A percentile compares a stretch with the other conserved stretches of the same genome.
Conservation (phyloP, 53 echinoderm and acorn worm species). For the Echinarachnius parma region DNA sequence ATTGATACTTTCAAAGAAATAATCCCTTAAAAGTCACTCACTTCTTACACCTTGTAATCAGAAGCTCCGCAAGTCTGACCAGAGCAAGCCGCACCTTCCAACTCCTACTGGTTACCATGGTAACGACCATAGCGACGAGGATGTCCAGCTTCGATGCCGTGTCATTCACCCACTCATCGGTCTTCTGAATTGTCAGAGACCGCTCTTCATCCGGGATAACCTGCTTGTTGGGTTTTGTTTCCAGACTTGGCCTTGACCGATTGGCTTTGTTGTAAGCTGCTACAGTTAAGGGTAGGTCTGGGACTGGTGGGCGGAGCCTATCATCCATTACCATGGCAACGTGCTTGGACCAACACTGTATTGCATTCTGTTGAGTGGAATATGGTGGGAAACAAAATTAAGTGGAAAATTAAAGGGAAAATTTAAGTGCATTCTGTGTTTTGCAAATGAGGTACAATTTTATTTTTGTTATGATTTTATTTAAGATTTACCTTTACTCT, state of each 20-base stretch:
- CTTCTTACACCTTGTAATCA: constrained; percentile 74
- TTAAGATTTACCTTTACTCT: too few species aligned
- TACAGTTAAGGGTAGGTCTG: too few species aligned
- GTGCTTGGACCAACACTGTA: constrained; percentile 62
- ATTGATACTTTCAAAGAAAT: too few species aligned
- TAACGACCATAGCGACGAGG: constrained; percentile 69
- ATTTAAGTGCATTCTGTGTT: too few species aligned
- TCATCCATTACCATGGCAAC: constrained; percentile 89
- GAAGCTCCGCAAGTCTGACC: constrained; percentile 64
- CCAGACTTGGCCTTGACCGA: too few species aligned
- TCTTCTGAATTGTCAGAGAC: constrained; percentile 54
- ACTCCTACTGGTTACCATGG: constrained; percentile 59
- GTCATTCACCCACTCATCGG: constrained; percentile 63
- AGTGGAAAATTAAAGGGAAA: too few species aligned
- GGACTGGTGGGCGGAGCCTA: constrained; percentile 20
- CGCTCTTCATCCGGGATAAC: neutral
- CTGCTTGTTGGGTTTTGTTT: too few species aligned
- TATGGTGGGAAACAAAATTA: too few species aligned
- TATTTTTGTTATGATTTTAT: too few species aligned
- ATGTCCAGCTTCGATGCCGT: constrained; percentile 84
- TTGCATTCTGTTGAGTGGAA: constrained; percentile 29
- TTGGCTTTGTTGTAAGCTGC: too few species aligned
- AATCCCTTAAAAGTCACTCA: too few species aligned
- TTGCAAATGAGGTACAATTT: too few species aligned
- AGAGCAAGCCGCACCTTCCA: constrained; percentile 84